Percentiles rank a stretch among this genome's conserved stretches.
Evolutionary conservation across 2,113 vertebrate species (phyloP).

Genomic region (Pterocles gutturalis): DNA sequence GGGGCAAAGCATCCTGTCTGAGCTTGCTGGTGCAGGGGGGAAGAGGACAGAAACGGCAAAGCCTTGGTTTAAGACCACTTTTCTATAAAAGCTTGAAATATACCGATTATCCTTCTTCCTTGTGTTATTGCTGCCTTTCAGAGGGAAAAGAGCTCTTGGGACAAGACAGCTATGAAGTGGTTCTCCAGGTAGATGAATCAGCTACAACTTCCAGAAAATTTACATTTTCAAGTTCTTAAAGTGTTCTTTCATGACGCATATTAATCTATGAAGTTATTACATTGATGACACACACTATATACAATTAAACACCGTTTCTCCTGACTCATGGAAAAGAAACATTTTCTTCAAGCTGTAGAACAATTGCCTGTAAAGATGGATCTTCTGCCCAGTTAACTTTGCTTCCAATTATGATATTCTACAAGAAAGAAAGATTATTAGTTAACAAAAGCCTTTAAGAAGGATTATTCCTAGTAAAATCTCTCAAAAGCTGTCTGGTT

Average conservation of each 20-base stretch:
- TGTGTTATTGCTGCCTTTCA: background rate
- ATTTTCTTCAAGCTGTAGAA: constrained; percentile 76
- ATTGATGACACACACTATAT: fast-evolving
- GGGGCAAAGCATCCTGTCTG: fast-evolving
- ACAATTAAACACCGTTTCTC: background rate
- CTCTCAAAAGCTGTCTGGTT: background rate
- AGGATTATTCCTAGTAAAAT: background rate
- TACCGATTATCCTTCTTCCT: background rate
- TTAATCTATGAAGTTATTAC: background rate
- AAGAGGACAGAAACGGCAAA: fast-evolving
- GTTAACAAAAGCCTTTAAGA: background rate
- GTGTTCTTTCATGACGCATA: fast-evolving
- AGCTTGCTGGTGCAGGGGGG: fast-evolving
- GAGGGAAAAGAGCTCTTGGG: fast-evolving
- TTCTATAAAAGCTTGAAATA: background rate
- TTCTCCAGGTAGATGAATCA: background rate
- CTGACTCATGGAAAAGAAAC: background rate
- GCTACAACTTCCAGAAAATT: background rate
- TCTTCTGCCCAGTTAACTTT: constrained; percentile 78
- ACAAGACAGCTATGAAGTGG: background rate
- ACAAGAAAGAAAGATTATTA: constrained; percentile 6
- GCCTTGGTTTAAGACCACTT: background rate
- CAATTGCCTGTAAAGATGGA: constrained; percentile 60
- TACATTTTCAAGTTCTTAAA: background rate
- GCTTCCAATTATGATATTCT: constrained; percentile 76